Base-by-base conservation (phyloP, 2,888 invertebrate species). In the Pachycephus smyrnensis region DNA sequence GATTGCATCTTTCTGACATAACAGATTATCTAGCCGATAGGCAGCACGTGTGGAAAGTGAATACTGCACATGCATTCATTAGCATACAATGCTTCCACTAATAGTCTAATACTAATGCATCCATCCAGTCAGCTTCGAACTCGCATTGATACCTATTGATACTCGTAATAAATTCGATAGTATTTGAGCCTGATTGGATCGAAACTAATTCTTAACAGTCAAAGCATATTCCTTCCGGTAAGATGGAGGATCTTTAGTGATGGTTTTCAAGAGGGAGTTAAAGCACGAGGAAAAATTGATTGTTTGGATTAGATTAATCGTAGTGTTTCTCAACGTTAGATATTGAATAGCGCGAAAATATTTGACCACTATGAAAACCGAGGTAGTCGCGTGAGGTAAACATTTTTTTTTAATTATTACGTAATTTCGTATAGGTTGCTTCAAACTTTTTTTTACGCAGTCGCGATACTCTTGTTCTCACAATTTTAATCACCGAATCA, bases 1-100 rank as follows among this genome's bases (percentile, higher is more conserved):
- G 74, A 23, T 74, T 74, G 74, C 33, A 74, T 74, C 37, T 74
- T 36, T 36, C 12, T 35, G 30, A 74, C 11, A n/a, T 36, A n/a
- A 74, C 23, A 74, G n/a, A 74, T 74, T 74, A 74, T 36, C 30
- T 74, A 74, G 74, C 30, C 30, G 74, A 40, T 74, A 74, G 74
- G 36, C 74, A 74, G 74, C 74, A 40, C 36, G 23, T n/a, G 33
- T 74, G 74, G 36, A 36, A 36, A 74, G 74, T 74, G 36, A 74
- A 36, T 74, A 74, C 74, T 74, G 74, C 74, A 23, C 74, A 12
- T 36, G 74, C 36, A 36, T 40, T 15, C 74, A 1, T 36, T 23
- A 2, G 32, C 33, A 35, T 36, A 74, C 36, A n/a, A 30, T 23
- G 30, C 36, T 74, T 40, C 71, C 55, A 55, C 55, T 55, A 55